A percentile compares a stretch with the other conserved stretches of the same genome.
These are phyloP conservation scores for Heliconius melpomene DNA, from an alignment of 1,140 invertebrate species.

Conservation along the genomic window DNA sequence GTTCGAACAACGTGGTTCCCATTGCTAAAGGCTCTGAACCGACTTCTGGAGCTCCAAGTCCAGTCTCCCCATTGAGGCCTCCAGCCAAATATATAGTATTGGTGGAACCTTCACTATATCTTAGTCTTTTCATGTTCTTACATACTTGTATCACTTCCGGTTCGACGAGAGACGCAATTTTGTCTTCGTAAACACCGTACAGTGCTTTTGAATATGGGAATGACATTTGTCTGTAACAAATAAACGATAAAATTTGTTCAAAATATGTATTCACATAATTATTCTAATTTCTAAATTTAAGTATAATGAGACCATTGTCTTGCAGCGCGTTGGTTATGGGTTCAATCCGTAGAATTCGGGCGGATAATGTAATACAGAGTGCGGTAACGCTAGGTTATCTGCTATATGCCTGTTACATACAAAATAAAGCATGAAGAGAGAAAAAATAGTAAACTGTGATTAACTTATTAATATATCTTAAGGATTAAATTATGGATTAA, in stretches of 20 bases:
- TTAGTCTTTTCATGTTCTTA: constrained; percentile 85
- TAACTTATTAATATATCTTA: too few species aligned
- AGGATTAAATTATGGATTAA: too few species aligned
- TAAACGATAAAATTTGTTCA: not conserved
- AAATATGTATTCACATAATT: too few species aligned
- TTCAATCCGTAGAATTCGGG: not conserved
- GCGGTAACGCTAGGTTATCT: too few species aligned
- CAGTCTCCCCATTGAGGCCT: constrained; percentile 79
- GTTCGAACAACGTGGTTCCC: constrained; percentile 94
- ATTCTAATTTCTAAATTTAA: not conserved
- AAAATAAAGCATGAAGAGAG: too few species aligned
- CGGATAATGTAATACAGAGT: too few species aligned
- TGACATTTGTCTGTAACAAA: constrained; percentile 83
- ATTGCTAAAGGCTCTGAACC: constrained; percentile 85
- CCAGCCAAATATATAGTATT: constrained; percentile 71
- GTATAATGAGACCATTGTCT: not conserved
- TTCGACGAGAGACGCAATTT: constrained; percentile 87
- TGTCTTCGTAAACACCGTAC: constrained; percentile 89
- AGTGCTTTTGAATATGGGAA: constrained; percentile 86
- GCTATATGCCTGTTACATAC: too few species aligned
- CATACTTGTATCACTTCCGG: constrained; percentile 88
- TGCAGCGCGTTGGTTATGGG: not conserved
- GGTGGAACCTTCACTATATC: constrained; percentile 68
- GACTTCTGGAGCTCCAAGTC: constrained; percentile 73
- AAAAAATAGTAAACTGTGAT: too few species aligned